Conservation (phyloP, 2,797 vertebrate species). For the Tympanoctomys barrerae region DNA sequence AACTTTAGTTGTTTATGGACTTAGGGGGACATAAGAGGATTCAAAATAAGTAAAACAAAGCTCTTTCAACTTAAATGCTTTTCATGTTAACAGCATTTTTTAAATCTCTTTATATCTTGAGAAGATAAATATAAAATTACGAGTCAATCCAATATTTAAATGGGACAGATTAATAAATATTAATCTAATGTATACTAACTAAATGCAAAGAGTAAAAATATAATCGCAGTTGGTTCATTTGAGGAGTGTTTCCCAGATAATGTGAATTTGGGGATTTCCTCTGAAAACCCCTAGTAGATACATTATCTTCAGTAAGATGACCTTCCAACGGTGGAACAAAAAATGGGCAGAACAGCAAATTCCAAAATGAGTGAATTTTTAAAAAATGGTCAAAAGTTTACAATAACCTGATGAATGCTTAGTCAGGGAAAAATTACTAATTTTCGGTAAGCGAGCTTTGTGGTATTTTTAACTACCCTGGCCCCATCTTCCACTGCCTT, state of each 20-base stretch:
- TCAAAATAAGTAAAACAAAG: slow-evolving; percentile 64
- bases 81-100: slow-evolving; percentile 55
- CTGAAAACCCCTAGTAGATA: neutral
- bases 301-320: slow-evolving; percentile 48
- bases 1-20: slow-evolving; percentile 37
- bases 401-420: neutral
- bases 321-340: neutral
- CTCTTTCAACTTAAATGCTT: slow-evolving; percentile 17
- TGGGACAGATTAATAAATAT: slow-evolving; percentile 30
- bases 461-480: slow-evolving; percentile 5
- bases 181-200: slow-evolving; percentile 46
- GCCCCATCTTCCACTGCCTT: neutral
- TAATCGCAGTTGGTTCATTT: neutral
- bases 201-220: slow-evolving; percentile 67
- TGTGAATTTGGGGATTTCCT: slow-evolving; percentile 51
- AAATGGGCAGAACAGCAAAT: slow-evolving; percentile 23
- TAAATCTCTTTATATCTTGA: slow-evolving; percentile 55
- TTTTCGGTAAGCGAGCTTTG: slow-evolving; percentile 19
- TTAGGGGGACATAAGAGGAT: slow-evolving; percentile 35
- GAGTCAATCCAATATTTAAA: slow-evolving; percentile 52
- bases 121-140: slow-evolving; percentile 38
- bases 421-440: slow-evolving; percentile 19
- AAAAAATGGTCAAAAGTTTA: slow-evolving; percentile 54
- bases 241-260: slow-evolving; percentile 39
- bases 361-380: neutral